phyloP scores from a whole-genome alignment of 92 coral and sea anemone genomes.

The Pocillopora grandis region DNA sequence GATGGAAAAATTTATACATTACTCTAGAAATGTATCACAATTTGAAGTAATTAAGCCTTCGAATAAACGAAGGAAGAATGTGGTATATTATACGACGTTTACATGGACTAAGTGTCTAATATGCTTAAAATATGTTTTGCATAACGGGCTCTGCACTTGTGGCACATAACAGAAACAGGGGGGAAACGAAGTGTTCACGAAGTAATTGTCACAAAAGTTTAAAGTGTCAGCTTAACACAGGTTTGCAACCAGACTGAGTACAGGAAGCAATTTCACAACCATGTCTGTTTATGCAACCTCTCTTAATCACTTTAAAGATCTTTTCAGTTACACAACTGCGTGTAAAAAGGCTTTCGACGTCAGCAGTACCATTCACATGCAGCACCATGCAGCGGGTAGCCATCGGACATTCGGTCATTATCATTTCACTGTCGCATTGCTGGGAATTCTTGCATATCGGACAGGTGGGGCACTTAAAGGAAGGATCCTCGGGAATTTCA shows the following conservation, averaged over 20 bases:
- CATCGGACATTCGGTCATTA: constrained; percentile 13
- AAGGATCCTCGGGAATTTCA: not conserved
- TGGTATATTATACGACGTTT: too few relatives aligned
- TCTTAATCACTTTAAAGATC: constrained; percentile 6
- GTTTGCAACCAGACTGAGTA: constrained; percentile 30
- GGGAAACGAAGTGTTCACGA: not conserved
- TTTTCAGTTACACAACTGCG: constrained; percentile 24
- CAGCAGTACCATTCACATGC: not conserved
- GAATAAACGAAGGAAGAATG: too few relatives aligned
- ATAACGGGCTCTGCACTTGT: too few relatives aligned
- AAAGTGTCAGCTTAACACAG: not conserved
- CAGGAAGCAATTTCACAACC: constrained; percentile 36
- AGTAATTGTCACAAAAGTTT: not conserved
- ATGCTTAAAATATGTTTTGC: too few relatives aligned
- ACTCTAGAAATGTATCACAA: too few relatives aligned
- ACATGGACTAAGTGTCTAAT: too few relatives aligned
- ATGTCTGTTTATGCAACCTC: constrained; percentile 15
- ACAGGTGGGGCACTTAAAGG: constrained; percentile 39
- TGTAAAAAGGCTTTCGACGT: not conserved
- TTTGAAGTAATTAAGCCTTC: too few relatives aligned
- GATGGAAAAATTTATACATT: too few relatives aligned
- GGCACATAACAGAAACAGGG: not conserved
- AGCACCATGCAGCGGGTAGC: constrained; percentile 23
- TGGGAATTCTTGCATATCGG: not conserved
- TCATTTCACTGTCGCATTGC: constrained; percentile 17